A percentile compares a stretch with the other conserved stretches of the same genome.
phyloP scores from a whole-genome alignment of 1,140 invertebrate species.

The Nebria ingens region DNA sequence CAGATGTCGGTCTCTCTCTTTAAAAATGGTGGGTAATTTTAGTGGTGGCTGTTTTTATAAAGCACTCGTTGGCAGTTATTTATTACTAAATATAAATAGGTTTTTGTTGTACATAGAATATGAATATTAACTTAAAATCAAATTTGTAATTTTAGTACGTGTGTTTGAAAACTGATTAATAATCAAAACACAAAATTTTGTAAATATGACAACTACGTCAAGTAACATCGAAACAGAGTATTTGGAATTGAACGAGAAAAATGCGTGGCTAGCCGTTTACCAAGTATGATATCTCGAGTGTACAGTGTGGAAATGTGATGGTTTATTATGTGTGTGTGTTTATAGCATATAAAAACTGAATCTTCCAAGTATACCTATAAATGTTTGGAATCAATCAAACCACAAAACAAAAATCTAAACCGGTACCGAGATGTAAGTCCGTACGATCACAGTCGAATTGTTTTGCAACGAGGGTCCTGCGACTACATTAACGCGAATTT shows the following conservation, averaged over 20 bases:
- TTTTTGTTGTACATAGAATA: conserved; percentile 5
- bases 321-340: too few species aligned
- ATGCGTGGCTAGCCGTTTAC: conserved; percentile 52
- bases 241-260: conserved; percentile 48
- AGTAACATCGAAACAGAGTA: conserved; percentile 57
- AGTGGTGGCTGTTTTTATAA: conserved; percentile 2
- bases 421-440: conserved; percentile 93
- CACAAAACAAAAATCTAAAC: conserved; percentile 72
- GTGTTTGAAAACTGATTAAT: too few species aligned
- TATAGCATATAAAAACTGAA: conserved; percentile 50
- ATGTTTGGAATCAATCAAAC: conserved; percentile 64
- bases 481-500: conserved; percentile 95
- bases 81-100: conserved; percentile 4
- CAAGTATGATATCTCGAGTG: conserved; percentile 47
- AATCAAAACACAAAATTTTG: neutral
- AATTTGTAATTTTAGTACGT: neutral
- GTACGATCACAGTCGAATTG: conserved; percentile 85
- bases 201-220: conserved; percentile 28
- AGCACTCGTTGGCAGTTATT: neutral
- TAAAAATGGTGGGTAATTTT: conserved; percentile 8
- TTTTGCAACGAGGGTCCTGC: conserved; percentile 57
- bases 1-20: neutral
- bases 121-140: neutral
- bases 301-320: too few species aligned
- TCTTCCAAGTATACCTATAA: conserved; percentile 54